Percentiles rank a stretch among this genome's conserved stretches.
These are phyloP conservation scores for Pteronura brasiliensis DNA, from an alignment of 2,113 vertebrate species.

Conservation along the genomic window DNA sequence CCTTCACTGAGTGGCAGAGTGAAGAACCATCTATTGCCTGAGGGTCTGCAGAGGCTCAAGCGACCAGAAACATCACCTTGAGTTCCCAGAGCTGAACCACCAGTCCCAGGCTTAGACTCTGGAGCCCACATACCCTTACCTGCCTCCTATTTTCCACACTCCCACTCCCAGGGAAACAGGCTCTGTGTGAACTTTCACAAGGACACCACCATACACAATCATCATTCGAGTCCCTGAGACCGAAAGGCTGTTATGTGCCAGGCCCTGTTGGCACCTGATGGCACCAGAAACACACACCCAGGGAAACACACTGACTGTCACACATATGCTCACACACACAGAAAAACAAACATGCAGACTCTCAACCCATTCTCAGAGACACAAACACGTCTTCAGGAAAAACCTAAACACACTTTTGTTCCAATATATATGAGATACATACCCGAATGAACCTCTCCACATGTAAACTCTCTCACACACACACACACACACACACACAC, in stretches of 20 bases:
- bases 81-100: not conserved
- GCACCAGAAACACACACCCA: not conserved
- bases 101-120: not conserved
- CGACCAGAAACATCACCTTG: fast-evolving
- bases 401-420: not conserved
- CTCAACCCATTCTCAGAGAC: not conserved
- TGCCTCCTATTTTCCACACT: not conserved
- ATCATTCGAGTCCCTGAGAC: not conserved
- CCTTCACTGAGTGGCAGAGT: fast-evolving
- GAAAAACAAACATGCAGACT: not conserved
- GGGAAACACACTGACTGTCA: not conserved
- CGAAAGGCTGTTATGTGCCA: not conserved
- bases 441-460: not conserved
- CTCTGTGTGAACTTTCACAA: not conserved
- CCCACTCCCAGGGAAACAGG: not conserved
- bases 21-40: not conserved
- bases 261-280: not conserved
- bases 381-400: not conserved
- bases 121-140: not conserved
- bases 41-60: not conserved
- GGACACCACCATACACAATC: not conserved
- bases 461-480: not conserved
- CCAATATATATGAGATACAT: not conserved
- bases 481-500: not conserved
- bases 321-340: not conserved